A percentile compares a stretch with the other conserved stretches of the same genome.
Evolutionary conservation across 2,113 vertebrate species (phyloP).

Genomic region (Panurus biarmicus): DNA sequence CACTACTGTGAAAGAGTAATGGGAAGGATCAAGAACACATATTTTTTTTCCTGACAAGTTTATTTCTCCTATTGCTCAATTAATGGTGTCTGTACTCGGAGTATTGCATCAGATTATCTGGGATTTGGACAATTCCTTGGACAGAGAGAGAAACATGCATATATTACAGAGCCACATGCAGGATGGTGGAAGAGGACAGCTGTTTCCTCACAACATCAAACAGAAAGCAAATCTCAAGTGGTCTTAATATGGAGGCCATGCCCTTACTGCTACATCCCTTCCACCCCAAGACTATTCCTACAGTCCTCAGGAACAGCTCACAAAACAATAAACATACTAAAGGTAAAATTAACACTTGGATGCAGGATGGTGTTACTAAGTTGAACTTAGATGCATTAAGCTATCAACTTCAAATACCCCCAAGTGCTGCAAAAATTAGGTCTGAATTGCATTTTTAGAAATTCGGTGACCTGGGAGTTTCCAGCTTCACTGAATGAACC

Average conservation of each 20-base stretch:
- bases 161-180: not conserved
- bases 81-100: not conserved
- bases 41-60: not conserved
- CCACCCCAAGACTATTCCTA: not conserved
- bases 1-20: not conserved
- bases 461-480: not conserved
- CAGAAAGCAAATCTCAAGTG: not conserved
- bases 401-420: not conserved
- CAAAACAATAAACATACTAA: not conserved
- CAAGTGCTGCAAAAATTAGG: not conserved
- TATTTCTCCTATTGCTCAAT: not conserved
- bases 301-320: not conserved
- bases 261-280: not conserved
- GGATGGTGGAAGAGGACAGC: not conserved
- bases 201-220: not conserved
- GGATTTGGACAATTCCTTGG: not conserved
- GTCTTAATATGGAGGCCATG: not conserved
- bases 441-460: not conserved
- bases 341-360: not conserved
- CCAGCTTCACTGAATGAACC: not conserved
- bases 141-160: not conserved
- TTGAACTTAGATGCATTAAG: not conserved
- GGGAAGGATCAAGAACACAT: not conserved
- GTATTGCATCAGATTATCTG: not conserved
- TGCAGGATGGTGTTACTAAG: not conserved